These are phyloP conservation scores for Bombus fervidus DNA, from an alignment of 1,140 invertebrate species.

Conservation along the genomic window DNA sequence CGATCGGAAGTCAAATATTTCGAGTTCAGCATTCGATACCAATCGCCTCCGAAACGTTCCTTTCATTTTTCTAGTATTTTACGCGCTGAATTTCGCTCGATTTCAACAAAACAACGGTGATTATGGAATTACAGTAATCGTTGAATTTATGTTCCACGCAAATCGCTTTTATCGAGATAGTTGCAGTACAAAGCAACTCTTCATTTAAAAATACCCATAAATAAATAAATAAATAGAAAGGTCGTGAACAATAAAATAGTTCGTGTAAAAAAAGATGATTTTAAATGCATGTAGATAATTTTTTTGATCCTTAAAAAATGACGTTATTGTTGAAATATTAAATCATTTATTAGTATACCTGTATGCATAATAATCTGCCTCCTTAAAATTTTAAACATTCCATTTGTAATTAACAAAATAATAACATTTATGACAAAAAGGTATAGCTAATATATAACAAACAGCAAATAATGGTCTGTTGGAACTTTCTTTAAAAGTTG, in stretches of 20 bases:
- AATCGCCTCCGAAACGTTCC: not conserved
- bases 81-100: not conserved
- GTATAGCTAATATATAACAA: no score
- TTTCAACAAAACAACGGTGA: not conserved
- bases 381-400: no score
- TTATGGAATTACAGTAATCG: not conserved
- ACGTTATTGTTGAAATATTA: no score
- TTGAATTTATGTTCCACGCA: not conserved
- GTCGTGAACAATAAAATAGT: not conserved
- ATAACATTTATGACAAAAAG: no score
- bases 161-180: no score
- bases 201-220: not conserved
- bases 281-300: not conserved
- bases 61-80: not conserved
- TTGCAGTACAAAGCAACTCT: no score
- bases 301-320: not conserved
- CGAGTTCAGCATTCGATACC: not conserved
- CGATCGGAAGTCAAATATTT: not conserved
- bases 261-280: not conserved
- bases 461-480: not conserved
- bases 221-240: not conserved
- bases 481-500: not conserved
- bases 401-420: no score
- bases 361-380: no score
- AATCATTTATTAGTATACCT: no score